Evolutionary conservation across 2,888 invertebrate species (phyloP).

Genomic region (Rhaphigaster nebulosa): DNA sequence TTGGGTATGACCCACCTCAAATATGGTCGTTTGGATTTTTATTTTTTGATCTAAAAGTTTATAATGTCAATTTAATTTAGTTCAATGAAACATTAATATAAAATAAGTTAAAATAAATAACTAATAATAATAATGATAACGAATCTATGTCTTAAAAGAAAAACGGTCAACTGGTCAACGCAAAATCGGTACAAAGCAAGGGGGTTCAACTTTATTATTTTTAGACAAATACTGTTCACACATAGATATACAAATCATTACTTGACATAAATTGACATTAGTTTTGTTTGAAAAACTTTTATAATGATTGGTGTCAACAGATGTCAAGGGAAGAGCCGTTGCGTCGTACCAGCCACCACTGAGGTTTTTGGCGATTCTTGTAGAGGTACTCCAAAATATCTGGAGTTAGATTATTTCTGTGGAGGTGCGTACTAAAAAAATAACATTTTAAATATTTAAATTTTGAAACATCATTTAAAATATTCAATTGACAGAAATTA

Average conservation of each 20-base stretch:
- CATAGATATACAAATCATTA: neutral
- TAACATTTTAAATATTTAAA: neutral
- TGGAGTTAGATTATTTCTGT: constrained; percentile 54
- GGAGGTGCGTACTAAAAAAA: neutral
- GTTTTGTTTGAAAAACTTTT: neutral
- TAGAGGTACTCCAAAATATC: constrained; percentile 41
- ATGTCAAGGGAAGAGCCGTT: constrained; percentile 42
- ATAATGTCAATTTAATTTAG: no score
- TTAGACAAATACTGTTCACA: no score
- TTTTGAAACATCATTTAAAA: neutral
- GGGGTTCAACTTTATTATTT: no score
- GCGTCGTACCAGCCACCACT: constrained; percentile 38
- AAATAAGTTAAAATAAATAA: no score
- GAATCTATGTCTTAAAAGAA: no score
- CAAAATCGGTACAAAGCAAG: no score
- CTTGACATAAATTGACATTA: neutral
- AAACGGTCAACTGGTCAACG: no score
- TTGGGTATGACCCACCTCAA: no score
- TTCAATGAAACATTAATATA: no score
- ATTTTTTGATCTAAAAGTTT: no score
- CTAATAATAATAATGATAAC: no score
- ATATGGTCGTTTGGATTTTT: no score
- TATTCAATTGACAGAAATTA: neutral
- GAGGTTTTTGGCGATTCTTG: constrained; percentile 51
- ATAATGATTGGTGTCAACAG: neutral